These are phyloP conservation scores for Drosophila greeni DNA, from an alignment of 2,888 invertebrate genomes.

Conservation along the genomic window DNA sequence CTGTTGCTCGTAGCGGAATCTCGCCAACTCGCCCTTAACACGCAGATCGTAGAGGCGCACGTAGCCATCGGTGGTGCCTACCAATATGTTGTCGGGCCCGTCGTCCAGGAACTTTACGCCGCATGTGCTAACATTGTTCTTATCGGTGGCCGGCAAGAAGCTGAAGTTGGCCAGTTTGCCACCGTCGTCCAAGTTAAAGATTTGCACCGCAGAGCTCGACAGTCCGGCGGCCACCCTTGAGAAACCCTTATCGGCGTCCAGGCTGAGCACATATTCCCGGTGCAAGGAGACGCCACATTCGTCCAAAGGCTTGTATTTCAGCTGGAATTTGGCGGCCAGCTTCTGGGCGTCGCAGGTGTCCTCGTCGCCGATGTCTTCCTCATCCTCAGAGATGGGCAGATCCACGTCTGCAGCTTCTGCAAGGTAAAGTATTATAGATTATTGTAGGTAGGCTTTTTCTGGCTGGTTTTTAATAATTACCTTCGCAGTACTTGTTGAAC, in stretches of 20 bases:
- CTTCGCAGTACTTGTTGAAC: slow-evolving; percentile 44
- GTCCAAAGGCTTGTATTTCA: slow-evolving; percentile 66
- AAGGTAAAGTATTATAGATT: not conserved
- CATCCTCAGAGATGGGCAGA: slow-evolving; percentile 59
- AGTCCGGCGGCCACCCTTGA: slow-evolving; percentile 80
- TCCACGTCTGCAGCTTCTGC: slow-evolving; percentile 41
- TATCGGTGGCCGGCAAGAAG: slow-evolving; percentile 8
- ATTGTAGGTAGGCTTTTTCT: too few relatives aligned
- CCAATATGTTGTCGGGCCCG: slow-evolving; percentile 61
- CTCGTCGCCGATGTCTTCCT: slow-evolving; percentile 68
- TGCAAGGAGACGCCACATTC: slow-evolving; percentile 81
- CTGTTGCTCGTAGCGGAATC: slow-evolving; percentile 52
- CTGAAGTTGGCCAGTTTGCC: slow-evolving; percentile 58
- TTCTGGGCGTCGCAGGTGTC: slow-evolving; percentile 71
- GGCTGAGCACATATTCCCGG: slow-evolving; percentile 82
- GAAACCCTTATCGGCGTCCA: slow-evolving; percentile 80
- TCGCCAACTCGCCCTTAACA: slow-evolving; percentile 78
- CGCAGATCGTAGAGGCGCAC: slow-evolving; percentile 77
- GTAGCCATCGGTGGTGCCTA: slow-evolving; percentile 70
- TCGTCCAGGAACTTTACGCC: slow-evolving; percentile 75
- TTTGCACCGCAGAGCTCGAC: slow-evolving; percentile 79
- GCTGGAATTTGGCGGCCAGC: slow-evolving; percentile 66
- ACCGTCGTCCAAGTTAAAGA: slow-evolving; percentile 79
- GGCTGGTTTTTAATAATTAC: slow-evolving; percentile 21
- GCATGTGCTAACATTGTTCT: slow-evolving; percentile 49